A percentile compares a stretch with the other conserved stretches of the same genome.
These are phyloP conservation scores for Zaprionus africanus DNA, from an alignment of 1,140 invertebrate species.

Conservation along the genomic window DNA sequence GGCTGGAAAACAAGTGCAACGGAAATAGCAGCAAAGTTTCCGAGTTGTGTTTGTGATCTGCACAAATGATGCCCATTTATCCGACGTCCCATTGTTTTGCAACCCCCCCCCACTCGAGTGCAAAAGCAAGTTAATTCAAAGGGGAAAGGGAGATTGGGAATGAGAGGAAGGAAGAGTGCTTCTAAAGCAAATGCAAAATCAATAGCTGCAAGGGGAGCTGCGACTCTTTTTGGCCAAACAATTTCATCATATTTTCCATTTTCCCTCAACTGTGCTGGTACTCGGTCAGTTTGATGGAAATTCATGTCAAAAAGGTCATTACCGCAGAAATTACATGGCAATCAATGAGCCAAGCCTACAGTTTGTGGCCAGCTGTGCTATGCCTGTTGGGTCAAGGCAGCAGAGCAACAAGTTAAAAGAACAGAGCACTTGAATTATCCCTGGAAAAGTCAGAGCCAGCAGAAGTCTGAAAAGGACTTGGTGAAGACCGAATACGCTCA, in stretches of 20 bases:
- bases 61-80: constrained; percentile 6
- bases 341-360: constrained; percentile 35
- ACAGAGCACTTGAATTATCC: not conserved
- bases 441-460: not conserved
- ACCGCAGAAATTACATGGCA: constrained; percentile 45
- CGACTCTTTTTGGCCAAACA: not conserved
- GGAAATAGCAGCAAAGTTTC: constrained; percentile 22
- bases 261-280: not conserved
- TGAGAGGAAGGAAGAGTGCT: not conserved
- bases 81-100: not conserved
- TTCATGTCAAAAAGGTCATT: constrained; percentile 34
- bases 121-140: not conserved
- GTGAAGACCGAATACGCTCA: constrained; percentile 14
- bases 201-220: not conserved
- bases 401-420: constrained; percentile 42
- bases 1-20: constrained; percentile 27
- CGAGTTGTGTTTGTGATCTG: constrained; percentile 4
- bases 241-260: constrained; percentile 8
- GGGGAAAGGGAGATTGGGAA: no score
- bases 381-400: constrained; percentile 29
- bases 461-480: not conserved
- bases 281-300: constrained; percentile 31
- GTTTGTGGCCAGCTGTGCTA: constrained; percentile 45
- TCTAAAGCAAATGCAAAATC: not conserved
- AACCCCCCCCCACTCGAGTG: not conserved